Percentiles rank a stretch among this genome's conserved stretches.
phyloP scores from a whole-genome alignment of 2,888 invertebrate genomes.

The Tanytarsus gracilentus region DNA sequence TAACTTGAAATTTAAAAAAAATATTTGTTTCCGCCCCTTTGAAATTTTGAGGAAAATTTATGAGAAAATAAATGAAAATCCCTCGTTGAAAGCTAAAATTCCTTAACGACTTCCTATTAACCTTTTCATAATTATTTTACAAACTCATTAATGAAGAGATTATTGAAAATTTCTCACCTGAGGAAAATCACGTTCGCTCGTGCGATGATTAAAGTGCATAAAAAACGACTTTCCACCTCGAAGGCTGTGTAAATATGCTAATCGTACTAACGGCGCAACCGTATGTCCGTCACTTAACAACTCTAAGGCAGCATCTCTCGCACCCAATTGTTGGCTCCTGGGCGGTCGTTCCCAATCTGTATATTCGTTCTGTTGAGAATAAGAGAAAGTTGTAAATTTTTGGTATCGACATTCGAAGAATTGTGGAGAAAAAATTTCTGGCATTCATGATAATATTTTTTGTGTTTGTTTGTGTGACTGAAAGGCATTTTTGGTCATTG shows the following conservation, averaged over 20 bases:
- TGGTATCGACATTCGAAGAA: not conserved
- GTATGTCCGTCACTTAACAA: constrained; percentile 88
- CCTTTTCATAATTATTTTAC: not conserved
- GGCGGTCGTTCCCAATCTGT: constrained; percentile 91
- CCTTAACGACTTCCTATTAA: too few species aligned
- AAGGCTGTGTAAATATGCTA: constrained; percentile 71
- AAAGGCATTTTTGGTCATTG: not conserved
- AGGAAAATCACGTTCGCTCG: constrained; percentile 68
- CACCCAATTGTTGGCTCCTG: constrained; percentile 76
- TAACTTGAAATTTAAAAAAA: not conserved
- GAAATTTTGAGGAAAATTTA: not conserved
- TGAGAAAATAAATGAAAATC: too few species aligned
- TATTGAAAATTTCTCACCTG: constrained; percentile 50
- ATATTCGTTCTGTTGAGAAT: constrained; percentile 70
- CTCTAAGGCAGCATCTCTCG: constrained; percentile 75
- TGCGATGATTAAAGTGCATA: constrained; percentile 80
- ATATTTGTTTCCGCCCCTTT: too few species aligned
- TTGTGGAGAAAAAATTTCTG: not conserved
- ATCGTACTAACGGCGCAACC: constrained; percentile 64
- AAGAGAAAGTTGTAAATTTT: not conserved
- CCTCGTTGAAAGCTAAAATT: not conserved
- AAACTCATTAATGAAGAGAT: not conserved
- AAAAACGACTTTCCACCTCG: constrained; percentile 75
- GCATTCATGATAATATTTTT: not conserved
- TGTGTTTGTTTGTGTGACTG: too few species aligned